phyloP scores from a whole-genome alignment of 2,797 vertebrate species.

The Astyanax mexicanus region DNA sequence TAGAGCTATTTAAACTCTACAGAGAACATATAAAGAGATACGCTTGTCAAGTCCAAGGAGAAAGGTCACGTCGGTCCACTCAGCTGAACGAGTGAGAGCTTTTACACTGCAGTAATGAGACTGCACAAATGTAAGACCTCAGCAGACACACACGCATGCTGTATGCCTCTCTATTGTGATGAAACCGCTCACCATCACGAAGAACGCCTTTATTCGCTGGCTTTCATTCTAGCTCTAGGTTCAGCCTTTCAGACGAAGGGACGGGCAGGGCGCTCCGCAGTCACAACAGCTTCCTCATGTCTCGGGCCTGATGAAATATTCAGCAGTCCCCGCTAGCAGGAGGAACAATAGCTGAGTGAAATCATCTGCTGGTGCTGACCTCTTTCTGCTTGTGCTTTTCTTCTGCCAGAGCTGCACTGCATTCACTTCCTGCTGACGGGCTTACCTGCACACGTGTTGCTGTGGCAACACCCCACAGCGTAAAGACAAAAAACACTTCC shows the following conservation, averaged over 20 bases:
- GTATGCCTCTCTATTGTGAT: neutral
- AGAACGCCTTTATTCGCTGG: slow-evolving; percentile 5
- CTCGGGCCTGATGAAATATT: slow-evolving; percentile 57
- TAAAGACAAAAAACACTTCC: slow-evolving; percentile 67
- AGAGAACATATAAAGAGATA: no score
- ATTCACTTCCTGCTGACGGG: slow-evolving; percentile 64
- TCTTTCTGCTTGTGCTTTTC: slow-evolving; percentile 59
- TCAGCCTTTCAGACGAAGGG: slow-evolving; percentile 18
- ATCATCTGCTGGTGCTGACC: slow-evolving; percentile 62
- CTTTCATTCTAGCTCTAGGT: slow-evolving; percentile 29
- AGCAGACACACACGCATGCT: no score
- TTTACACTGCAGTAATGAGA: slow-evolving; percentile 27
- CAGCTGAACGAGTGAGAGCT: slow-evolving; percentile 31
- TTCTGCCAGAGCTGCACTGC: slow-evolving; percentile 65
- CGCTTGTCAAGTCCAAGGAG: neutral
- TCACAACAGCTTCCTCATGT: slow-evolving; percentile 54
- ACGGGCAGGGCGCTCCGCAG: slow-evolving; percentile 45
- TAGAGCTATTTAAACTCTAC: no score
- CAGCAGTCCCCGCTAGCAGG: slow-evolving; percentile 40
- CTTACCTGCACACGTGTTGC: slow-evolving; percentile 74
- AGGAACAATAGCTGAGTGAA: slow-evolving; percentile 31
- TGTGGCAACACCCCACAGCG: slow-evolving; percentile 68
- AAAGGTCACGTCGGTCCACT: neutral
- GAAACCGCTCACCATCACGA: slow-evolving; percentile 18
- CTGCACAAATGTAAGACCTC: slow-evolving; percentile 24